Evolutionary conservation across 2,113 vertebrate genomes (phyloP).

Genomic region (Cynocephalus volans): DNA sequence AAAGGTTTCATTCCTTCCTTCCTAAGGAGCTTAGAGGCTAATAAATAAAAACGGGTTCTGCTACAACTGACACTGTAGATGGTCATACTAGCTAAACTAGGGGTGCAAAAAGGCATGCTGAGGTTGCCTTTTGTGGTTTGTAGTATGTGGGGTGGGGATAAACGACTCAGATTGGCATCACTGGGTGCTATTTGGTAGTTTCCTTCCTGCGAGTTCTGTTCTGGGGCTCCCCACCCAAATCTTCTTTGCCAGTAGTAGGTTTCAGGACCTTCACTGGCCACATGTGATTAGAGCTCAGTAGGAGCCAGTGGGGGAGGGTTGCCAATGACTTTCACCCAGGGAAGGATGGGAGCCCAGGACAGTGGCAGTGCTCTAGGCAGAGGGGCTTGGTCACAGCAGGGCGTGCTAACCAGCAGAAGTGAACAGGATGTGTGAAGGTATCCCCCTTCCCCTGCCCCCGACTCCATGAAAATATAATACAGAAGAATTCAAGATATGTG

Average conservation of each 20-base stretch:
- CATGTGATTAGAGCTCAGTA: neutral
- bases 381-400: too few species aligned
- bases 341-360: neutral
- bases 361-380: neutral
- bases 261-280: neutral
- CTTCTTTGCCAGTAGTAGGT: neutral
- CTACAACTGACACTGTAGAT: neutral
- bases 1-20: neutral
- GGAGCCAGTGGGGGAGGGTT: accelerated
- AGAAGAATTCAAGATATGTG: too few species aligned
- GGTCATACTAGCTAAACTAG: accelerated
- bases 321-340: too few species aligned
- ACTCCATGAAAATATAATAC: neutral
- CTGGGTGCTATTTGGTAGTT: neutral
- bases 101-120: too few species aligned
- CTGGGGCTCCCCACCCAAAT: neutral
- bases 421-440: neutral
- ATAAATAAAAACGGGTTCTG: neutral
- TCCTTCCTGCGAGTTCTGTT: neutral
- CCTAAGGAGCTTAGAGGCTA: neutral
- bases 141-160: accelerated
- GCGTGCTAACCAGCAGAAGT: too few species aligned
- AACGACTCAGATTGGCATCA: accelerated
- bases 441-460: too few species aligned
- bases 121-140: neutral